Evolutionary conservation across 2,888 invertebrate genomes (phyloP).

Genomic region (Pristionchus maxplancki): DNA sequence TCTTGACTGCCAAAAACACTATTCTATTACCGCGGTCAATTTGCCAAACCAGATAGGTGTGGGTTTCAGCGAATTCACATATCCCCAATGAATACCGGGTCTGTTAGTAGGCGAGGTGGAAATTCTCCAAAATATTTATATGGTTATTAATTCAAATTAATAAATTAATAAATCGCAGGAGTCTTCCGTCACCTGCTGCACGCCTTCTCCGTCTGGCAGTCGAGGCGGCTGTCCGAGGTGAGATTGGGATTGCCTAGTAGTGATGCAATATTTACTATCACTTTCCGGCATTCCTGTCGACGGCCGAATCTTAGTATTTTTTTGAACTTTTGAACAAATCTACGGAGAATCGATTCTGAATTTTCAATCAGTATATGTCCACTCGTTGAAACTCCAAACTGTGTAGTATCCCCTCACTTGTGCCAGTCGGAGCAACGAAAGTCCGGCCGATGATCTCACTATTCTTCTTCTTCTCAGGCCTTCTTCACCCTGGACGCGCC

Average conservation of each 20-base stretch:
- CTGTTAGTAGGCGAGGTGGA: no score
- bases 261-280: no score
- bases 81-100: neutral
- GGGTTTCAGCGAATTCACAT: neutral
- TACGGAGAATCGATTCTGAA: neutral
- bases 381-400: neutral
- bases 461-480: no score
- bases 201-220: slow-evolving; percentile 34
- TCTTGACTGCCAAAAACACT: neutral
- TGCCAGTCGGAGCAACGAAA: no score
- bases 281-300: no score
- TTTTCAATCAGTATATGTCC: neutral
- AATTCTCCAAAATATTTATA: no score
- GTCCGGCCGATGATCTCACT: no score
- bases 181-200: slow-evolving; percentile 39
- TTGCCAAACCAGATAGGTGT: neutral
- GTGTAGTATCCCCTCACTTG: neutral
- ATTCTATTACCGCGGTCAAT: no score
- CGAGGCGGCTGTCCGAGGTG: slow-evolving; percentile 34
- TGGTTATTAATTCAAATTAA: no score
- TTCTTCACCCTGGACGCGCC: slow-evolving; percentile 22
- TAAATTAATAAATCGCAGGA: no score
- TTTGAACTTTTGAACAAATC: no score
- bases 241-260: neutral
- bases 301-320: no score